phyloP scores from a whole-genome alignment of 2,888 invertebrate species.

The Synergus umbraculus region DNA sequence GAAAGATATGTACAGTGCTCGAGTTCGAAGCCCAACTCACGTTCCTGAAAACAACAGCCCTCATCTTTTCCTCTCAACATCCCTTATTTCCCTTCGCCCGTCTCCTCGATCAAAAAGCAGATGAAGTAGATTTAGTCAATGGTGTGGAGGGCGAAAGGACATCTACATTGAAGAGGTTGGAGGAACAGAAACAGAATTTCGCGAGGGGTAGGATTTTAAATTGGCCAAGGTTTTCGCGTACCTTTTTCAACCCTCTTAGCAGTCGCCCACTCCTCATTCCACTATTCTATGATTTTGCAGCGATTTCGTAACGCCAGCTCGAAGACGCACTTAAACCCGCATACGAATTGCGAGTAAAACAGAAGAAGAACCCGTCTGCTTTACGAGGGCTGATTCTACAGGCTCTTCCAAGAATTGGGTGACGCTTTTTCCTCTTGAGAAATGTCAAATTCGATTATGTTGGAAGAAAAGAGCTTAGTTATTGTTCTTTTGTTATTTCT shows the following conservation, averaged over 20 bases:
- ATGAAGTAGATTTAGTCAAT: slow-evolving; percentile 23
- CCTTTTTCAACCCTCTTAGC: slow-evolving; percentile 24
- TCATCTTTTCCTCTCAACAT: slow-evolving; percentile 49
- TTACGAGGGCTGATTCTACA: slow-evolving; percentile 44
- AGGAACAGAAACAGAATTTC: slow-evolving; percentile 38
- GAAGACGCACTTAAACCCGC: slow-evolving; percentile 46
- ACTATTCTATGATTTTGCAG: slow-evolving; percentile 24
- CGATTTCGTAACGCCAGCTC: slow-evolving; percentile 39
- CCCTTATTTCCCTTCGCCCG: slow-evolving; percentile 42
- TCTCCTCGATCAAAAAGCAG: slow-evolving; percentile 47
- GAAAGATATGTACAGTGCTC: slow-evolving; percentile 14
- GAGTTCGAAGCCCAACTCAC: slow-evolving; percentile 47
- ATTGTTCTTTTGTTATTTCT: neutral
- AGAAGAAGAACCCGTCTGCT: slow-evolving; percentile 42
- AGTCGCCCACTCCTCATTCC: neutral
- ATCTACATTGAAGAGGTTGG: neutral
- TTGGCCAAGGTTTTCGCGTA: slow-evolving; percentile 35
- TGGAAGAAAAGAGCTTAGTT: neutral
- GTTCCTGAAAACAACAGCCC: slow-evolving; percentile 49
- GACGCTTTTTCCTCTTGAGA: slow-evolving; percentile 13
- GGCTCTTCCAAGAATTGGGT: slow-evolving; percentile 27
- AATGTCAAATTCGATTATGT: neutral
- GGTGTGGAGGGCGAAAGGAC: neutral
- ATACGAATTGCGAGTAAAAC: slow-evolving; percentile 50
- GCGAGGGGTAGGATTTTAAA: slow-evolving; percentile 43